Conservation (phyloP, 2,888 invertebrate species). For the Entomobrya proxima region DNA sequence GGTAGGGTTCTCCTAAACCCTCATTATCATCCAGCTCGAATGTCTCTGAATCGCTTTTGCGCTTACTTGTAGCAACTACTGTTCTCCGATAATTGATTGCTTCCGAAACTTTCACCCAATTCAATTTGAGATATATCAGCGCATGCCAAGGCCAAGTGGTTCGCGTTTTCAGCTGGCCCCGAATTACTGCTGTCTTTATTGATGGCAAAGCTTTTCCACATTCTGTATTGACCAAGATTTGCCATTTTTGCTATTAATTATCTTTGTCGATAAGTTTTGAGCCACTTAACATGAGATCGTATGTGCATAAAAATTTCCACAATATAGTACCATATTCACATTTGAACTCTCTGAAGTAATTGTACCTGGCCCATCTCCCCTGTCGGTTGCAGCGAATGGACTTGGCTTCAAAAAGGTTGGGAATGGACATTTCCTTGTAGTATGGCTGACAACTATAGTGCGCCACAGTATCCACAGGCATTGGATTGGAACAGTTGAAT, state of each 20-base stretch:
- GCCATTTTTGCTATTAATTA: too few species aligned
- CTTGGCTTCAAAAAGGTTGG: slow-evolving; percentile 27
- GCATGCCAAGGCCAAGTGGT: slow-evolving; percentile 64
- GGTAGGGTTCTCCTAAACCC: not conserved
- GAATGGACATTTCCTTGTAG: slow-evolving; percentile 37
- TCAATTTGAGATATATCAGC: slow-evolving; percentile 58
- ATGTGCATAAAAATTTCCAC: not conserved
- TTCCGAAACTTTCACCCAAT: slow-evolving; percentile 43
- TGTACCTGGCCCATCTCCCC: slow-evolving; percentile 57
- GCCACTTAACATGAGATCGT: not conserved
- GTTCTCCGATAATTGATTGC: slow-evolving; percentile 41
- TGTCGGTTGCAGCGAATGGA: slow-evolving; percentile 48
- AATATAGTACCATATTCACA: slow-evolving; percentile 64
- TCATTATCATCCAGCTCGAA: slow-evolving; percentile 16
- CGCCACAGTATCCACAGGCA: slow-evolving; percentile 60
- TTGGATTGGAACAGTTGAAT: slow-evolving; percentile 62
- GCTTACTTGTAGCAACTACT: not conserved
- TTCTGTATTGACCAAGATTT: slow-evolving; percentile 26
- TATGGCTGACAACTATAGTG: slow-evolving; percentile 56
- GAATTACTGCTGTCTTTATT: slow-evolving; percentile 44
- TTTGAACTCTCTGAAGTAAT: slow-evolving; percentile 58
- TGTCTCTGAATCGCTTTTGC: not conserved
- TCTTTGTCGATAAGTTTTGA: not conserved
- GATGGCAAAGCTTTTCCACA: slow-evolving; percentile 61
- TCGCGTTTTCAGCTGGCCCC: slow-evolving; percentile 36